A percentile compares a stretch with the other conserved stretches of the same genome.
These are phyloP conservation scores for Hephaestus fuliginosus DNA, from an alignment of 2,797 vertebrate species.

Conservation along the genomic window DNA sequence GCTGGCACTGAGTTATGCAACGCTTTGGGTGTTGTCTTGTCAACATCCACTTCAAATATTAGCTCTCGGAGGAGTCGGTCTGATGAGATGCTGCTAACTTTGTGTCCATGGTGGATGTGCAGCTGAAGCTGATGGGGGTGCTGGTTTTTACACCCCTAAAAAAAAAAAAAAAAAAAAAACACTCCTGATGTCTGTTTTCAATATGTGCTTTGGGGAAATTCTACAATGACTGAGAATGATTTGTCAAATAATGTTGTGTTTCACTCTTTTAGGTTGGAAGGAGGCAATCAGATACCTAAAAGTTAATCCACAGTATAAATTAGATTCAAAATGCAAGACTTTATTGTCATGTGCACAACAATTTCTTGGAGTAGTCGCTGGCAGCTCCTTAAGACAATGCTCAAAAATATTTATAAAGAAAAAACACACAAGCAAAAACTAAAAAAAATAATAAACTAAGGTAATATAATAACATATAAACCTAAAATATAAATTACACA, in stretches of 20 bases:
- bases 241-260: background rate
- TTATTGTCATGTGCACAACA: too few species aligned
- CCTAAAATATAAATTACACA: too few species aligned
- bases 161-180: background rate
- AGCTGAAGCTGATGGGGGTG: slow-evolving; percentile 13
- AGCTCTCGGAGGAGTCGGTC: slow-evolving; percentile 60
- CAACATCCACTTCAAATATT: slow-evolving; percentile 84
- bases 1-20: slow-evolving; percentile 82
- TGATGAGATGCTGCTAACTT: slow-evolving; percentile 49
- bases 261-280: background rate
- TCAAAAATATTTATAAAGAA: too few species aligned
- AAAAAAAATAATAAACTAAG: too few species aligned
- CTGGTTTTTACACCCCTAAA: background rate
- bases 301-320: too few species aligned
- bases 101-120: background rate
- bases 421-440: too few species aligned
- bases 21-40: slow-evolving; percentile 85
- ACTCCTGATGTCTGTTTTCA: background rate
- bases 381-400: too few species aligned
- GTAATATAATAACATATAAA: too few species aligned
- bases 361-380: too few species aligned
- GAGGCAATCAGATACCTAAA: background rate
- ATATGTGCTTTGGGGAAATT: background rate
- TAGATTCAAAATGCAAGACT: too few species aligned
- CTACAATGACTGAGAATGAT: background rate